phyloP scores from a whole-genome alignment of 2,888 invertebrate species.

The Amphimallon solstitiale region DNA sequence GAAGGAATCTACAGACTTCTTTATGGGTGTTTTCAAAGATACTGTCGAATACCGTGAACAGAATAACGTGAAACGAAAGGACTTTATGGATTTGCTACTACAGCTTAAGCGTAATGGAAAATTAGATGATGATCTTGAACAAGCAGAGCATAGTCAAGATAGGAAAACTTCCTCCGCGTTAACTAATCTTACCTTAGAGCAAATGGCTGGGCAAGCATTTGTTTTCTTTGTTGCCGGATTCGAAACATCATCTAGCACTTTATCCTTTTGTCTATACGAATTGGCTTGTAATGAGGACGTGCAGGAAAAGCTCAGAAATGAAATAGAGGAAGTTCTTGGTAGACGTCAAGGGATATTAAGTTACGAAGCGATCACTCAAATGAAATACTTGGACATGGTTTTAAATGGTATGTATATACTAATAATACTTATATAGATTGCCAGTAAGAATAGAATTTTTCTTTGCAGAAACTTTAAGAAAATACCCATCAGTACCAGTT shows the following conservation, averaged over 20 bases:
- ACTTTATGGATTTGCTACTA: conserved; percentile 57
- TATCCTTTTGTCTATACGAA: conserved; percentile 58
- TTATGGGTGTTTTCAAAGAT: conserved; percentile 50
- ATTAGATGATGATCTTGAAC: conserved; percentile 6
- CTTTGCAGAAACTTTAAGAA: conserved; percentile 41
- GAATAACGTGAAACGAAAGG: conserved; percentile 46
- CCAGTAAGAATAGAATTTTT: too few relatives aligned
- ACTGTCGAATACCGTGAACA: conserved; percentile 49
- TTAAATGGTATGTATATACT: conserved; percentile 45
- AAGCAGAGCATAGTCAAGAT: neutral
- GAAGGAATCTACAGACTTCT: conserved; percentile 51
- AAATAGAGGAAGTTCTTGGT: conserved; percentile 55
- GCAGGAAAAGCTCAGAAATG: conserved; percentile 60
- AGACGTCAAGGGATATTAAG: conserved; percentile 56
- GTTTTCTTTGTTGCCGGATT: conserved; percentile 63
- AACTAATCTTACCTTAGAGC: conserved; percentile 21
- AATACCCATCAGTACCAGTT: conserved; percentile 36
- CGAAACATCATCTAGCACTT: conserved; percentile 61
- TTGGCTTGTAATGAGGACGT: conserved; percentile 59
- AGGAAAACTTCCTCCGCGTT: neutral
- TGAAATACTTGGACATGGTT: conserved; percentile 63
- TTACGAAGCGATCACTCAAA: conserved; percentile 61
- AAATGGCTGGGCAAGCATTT: conserved; percentile 55
- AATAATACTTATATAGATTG: neutral
- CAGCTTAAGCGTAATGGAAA: conserved; percentile 43